These are phyloP conservation scores for Dromococcyx pavoninus DNA, from an alignment of 2,797 vertebrate species.

Conservation along the genomic window DNA sequence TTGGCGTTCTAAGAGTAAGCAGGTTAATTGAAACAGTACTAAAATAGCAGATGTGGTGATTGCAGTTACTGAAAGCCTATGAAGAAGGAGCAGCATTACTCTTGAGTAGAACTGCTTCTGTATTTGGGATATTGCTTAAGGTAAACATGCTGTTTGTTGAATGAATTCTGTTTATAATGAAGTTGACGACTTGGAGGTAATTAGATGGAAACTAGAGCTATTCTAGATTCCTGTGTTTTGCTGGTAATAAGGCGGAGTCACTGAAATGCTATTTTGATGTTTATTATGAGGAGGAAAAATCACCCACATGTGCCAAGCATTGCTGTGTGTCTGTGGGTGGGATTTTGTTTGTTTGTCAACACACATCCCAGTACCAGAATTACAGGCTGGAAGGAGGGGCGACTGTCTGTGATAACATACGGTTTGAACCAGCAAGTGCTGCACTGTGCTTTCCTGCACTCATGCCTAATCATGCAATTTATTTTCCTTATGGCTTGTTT, in stretches of 20 bases:
- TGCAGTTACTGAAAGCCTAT: not conserved
- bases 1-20: not conserved
- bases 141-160: not conserved
- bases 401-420: not conserved
- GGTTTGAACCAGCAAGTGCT: not conserved
- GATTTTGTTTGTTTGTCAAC: conserved; percentile 33
- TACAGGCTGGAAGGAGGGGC: not conserved
- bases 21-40: not conserved
- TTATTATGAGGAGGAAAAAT: not conserved
- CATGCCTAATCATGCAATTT: not conserved
- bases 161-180: not conserved
- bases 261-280: not conserved
- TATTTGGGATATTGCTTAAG: not conserved
- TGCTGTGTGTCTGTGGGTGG: not conserved
- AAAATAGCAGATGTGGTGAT: not conserved
- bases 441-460: not conserved
- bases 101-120: not conserved
- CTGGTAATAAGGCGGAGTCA: not conserved
- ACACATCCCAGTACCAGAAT: not conserved
- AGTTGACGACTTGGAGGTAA: not conserved
- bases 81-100: not conserved
- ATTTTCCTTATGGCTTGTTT: not conserved
- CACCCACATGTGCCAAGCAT: not conserved
- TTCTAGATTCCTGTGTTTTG: not conserved
- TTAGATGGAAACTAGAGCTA: not conserved